phyloP scores from a whole-genome alignment of 1,140 invertebrate species.

The Drosophila truncata region DNA sequence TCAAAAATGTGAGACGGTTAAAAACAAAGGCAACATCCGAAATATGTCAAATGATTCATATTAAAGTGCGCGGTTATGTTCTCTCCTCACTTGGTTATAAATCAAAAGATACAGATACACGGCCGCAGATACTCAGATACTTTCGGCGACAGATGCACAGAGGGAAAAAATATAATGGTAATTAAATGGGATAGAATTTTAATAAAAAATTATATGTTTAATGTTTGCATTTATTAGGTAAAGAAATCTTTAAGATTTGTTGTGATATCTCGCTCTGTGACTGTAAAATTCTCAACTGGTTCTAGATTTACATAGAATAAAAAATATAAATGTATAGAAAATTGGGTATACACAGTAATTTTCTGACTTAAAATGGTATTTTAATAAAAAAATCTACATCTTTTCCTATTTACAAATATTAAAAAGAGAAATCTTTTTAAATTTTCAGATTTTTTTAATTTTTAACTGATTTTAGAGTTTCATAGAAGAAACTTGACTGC shows the following conservation, averaged over 20 bases:
- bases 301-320: neutral
- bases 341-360: neutral
- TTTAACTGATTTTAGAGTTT: no score
- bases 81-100: constrained; percentile 53
- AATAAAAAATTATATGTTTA: neutral
- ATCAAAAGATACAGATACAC: constrained; percentile 61
- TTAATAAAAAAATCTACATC: neutral
- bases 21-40: constrained; percentile 65
- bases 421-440: neutral
- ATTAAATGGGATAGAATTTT: neutral
- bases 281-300: neutral
- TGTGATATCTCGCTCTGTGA: neutral
- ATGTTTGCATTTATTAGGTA: neutral
- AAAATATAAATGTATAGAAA: neutral
- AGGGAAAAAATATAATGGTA: neutral
- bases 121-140: constrained; percentile 5
- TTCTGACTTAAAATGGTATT: neutral
- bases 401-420: neutral
- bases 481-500: no score
- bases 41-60: constrained; percentile 81
- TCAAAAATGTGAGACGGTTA: constrained; percentile 64
- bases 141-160: constrained; percentile 1
- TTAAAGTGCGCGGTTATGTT: constrained; percentile 72
- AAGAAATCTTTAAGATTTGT: neutral
- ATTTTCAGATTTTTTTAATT: no score